Evolutionary conservation across 2,113 vertebrate species (phyloP).

Genomic region (Pterophyllum scalare): DNA sequence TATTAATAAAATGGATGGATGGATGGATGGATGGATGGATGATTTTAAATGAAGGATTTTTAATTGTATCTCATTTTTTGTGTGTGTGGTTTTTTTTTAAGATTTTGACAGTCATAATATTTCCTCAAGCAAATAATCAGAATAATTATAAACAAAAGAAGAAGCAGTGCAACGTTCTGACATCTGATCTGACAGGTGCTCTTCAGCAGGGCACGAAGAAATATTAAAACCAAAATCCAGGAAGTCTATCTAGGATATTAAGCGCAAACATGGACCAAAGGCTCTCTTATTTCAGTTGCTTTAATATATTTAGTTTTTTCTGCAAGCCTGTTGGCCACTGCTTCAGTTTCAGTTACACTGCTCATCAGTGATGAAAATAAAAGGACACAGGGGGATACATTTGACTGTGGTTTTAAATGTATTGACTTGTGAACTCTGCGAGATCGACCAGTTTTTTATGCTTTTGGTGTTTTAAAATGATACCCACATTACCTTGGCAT

Average conservation of each 20-base stretch:
- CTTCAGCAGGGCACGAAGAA: background rate
- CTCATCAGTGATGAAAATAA: background rate
- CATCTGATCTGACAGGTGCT: background rate
- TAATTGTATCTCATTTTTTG: background rate
- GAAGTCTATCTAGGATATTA: background rate
- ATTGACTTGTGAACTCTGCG: background rate
- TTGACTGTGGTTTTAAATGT: background rate
- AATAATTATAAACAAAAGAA: background rate
- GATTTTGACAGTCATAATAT: background rate
- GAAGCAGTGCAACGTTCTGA: background rate
- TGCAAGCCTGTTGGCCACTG: background rate
- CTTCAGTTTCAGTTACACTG: background rate
- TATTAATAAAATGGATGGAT: background rate
- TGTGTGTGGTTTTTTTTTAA: background rate
- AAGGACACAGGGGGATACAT: background rate
- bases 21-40: too few species aligned
- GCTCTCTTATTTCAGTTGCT: background rate
- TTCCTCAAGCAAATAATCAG: background rate
- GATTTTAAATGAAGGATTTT: background rate
- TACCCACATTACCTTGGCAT: background rate
- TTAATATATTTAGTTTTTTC: background rate
- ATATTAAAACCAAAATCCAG: background rate
- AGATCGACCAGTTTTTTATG: background rate
- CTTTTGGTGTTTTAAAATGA: background rate
- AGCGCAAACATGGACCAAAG: background rate